Conservation (phyloP, 2,797 vertebrate species). For the Enteromius fasciolatus region DNA sequence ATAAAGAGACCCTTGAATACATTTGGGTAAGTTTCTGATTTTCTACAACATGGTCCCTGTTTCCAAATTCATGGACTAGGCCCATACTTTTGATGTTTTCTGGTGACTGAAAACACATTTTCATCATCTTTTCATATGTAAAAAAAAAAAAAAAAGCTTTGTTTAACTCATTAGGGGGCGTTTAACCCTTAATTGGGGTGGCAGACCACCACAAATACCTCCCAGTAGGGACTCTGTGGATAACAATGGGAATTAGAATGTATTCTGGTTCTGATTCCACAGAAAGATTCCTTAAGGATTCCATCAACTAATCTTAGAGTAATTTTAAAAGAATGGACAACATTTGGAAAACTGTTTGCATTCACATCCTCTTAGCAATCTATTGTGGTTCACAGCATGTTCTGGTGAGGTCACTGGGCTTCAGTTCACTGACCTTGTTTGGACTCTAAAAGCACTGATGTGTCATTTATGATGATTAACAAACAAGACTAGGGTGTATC, state of each 20-base stretch:
- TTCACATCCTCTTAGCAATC: neutral
- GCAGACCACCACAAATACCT: neutral
- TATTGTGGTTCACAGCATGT: constrained; percentile 25
- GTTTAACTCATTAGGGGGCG: neutral
- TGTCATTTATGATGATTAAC: constrained; percentile 10
- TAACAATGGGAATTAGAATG: neutral
- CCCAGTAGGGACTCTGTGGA: neutral
- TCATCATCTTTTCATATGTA: neutral
- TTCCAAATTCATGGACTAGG: neutral
- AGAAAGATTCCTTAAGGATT: neutral
- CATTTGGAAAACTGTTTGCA: neutral
- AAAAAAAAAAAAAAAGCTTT: neutral
- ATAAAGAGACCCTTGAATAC: constrained; percentile 13
- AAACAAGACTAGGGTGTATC: neutral
- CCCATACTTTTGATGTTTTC: neutral
- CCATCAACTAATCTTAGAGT: constrained; percentile 9
- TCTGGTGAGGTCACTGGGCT: neutral
- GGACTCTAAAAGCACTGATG: neutral
- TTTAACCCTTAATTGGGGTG: neutral
- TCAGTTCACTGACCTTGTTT: neutral
- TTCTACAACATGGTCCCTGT: neutral
- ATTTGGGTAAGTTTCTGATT: constrained; percentile 7
- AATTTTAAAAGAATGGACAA: neutral
- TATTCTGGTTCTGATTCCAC: neutral
- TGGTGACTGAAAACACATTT: neutral